Evolutionary conservation across 2,797 vertebrate genomes (phyloP), one percentile per base, ranked within the genome.

Genomic region (Dicrostonyx torquatus): DNA sequence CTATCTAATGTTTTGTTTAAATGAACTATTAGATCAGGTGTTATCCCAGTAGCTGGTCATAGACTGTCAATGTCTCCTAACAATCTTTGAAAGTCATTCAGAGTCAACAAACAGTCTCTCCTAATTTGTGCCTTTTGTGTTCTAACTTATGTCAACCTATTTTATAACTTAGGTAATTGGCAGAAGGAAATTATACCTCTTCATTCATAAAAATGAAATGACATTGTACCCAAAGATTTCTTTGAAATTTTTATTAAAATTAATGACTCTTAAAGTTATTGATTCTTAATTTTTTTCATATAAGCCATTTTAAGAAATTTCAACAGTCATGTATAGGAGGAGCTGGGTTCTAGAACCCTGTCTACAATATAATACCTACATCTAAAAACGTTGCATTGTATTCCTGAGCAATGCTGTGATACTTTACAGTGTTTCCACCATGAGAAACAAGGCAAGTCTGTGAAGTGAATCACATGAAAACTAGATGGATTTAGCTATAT

Each of bases 181-280:
- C 48, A 48, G 48, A 48, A 48, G 1, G 2, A 78, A 76, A 91
- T 40, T 84, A 0, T 15, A 37, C 8, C 4, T 91, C 26, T 92
- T 89, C 43, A 79, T 68, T 94, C 26, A 18, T 48, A 0, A 43
- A 87, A 87, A 60, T 91, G 79, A 96, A 94, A 76, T 45, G 80
- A 40, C 58, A 89, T 85, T 87, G n/a, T 62, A 12, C 13, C 20
- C 45, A 92, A 53, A 70, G n/a, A 75, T 34, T 79, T 48, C 60
- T 92, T 86, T 88, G 8, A 80, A 14, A 2, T 62, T 85, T 91
- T 75, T 11, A 50, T 78, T 29, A 83, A 95, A 86, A 73, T 29
- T 3, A 1, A 84, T 90, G 26, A 5, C 22, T 86, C 4, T 66
- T 82, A 92, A 75, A 80, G 11, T 50, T 58, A 53, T 31, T 70